These are phyloP conservation scores for Andricus quercusramuli DNA, from an alignment of 2,888 invertebrate species.

Conservation along the genomic window DNA sequence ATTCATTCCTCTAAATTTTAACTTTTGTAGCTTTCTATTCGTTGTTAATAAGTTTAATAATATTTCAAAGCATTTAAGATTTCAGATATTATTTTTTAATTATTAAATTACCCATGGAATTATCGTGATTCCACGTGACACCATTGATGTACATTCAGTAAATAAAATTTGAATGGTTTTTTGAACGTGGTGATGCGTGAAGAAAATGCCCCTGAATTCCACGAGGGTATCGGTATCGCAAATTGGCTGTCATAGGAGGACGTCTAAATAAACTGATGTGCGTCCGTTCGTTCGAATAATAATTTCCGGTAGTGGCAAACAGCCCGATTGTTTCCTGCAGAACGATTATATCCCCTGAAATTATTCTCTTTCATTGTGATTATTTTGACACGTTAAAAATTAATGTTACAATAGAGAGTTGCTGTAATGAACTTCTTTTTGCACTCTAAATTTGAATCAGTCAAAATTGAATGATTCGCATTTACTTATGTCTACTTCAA, in stretches of 20 bases:
- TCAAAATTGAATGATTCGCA: no score
- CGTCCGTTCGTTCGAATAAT: constrained; percentile 56
- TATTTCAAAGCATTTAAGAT: not conserved
- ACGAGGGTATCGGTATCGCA: constrained; percentile 25
- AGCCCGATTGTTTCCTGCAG: constrained; percentile 70
- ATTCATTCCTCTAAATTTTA: no score
- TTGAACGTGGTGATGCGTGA: constrained; percentile 23
- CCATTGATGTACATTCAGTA: constrained; percentile 2
- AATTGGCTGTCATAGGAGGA: constrained; percentile 26
- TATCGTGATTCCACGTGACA: not conserved
- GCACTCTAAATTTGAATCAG: no score
- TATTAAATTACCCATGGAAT: not conserved
- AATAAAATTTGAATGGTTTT: constrained; percentile 14
- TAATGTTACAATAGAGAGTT: not conserved
- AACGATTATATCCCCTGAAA: constrained; percentile 48
- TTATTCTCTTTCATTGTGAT: constrained; percentile 56
- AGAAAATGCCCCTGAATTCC: constrained; percentile 32
- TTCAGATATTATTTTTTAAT: not conserved
- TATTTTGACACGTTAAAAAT: constrained; percentile 50
- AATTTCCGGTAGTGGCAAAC: constrained; percentile 62
- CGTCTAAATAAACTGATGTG: constrained; percentile 37
- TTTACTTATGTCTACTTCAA: no score
- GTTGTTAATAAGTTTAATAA: not conserved
- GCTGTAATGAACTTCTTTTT: no score
- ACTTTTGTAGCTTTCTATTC: no score